Evolutionary conservation across 2,113 vertebrate species (phyloP).

Genomic region (Stigmatopora argus): DNA sequence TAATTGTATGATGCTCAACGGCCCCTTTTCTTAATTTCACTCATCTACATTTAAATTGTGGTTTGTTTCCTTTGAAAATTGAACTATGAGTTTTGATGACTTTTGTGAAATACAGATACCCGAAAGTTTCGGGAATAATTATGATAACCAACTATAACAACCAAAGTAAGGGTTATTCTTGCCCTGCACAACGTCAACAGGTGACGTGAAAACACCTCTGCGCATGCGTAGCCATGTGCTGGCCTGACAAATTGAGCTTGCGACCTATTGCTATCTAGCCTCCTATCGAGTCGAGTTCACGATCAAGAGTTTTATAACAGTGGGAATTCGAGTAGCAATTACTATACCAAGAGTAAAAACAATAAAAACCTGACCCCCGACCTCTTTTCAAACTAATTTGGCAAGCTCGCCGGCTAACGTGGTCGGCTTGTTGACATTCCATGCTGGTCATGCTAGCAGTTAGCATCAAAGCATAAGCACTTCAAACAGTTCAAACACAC

Average conservation of each 20-base stretch:
- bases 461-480: constrained; percentile 26
- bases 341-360: not conserved
- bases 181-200: constrained; percentile 6
- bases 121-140: not conserved
- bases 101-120: not conserved
- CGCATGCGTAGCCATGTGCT: constrained; percentile 33
- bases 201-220: constrained; percentile 14
- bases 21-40: too few species aligned
- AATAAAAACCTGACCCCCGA: not conserved
- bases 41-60: too few species aligned
- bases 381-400: not conserved
- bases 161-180: not conserved
- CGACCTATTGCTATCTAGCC: not conserved
- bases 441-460: constrained; percentile 31
- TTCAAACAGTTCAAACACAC: constrained; percentile 1
- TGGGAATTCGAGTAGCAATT: too few species aligned
- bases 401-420: constrained; percentile 37
- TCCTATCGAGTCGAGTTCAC: not conserved
- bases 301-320: not conserved
- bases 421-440: constrained; percentile 50
- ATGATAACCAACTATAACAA: not conserved
- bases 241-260: constrained; percentile 25
- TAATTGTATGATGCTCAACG: too few species aligned
- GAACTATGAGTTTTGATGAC: too few species aligned
- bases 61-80: too few species aligned